Base-by-base conservation (phyloP, 1,140 invertebrate species). In the Bombus pyrosoma region DNA sequence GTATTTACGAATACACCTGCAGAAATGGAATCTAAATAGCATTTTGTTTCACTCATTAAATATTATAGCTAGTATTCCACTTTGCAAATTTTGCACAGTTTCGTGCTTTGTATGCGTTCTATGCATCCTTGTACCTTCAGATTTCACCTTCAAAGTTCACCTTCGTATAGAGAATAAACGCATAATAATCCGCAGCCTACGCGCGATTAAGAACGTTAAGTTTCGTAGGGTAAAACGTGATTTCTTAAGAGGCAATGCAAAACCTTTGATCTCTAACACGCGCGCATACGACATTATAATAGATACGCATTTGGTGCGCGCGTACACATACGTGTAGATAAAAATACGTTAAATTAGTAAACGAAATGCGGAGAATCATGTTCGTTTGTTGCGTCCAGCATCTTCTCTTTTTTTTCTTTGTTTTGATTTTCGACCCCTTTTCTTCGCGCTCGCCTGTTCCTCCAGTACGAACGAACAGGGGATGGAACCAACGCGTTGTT, bases 261-360 rank as follows among this genome's bases (percentile, higher is more conserved):
- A 92, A 87, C 76, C 86, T 93, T 92, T 93, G 92, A 93, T 93
- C 92, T 93, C 92, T 93, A 90, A 92, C 81, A 89, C 87, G 89
- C 91, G 87, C 90, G 91, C 87, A 87, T 86, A 83, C 90, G 86
- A 80, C 66, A 68, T 77, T 79, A 86, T 81, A 39, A 41, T 64
- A 59, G 13, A 62, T 28, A 62, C 32, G 53, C 8, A 41, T 32
- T 8, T 62, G 59, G 18, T n/a, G 77, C 62, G 64, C 53, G 77
- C 62, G 77, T 28, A 62, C 64, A 86, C 85, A 78, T 83, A 81
- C 53, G 57, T 41, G 57, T 77, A 77, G 28, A 57, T 62, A 77
- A 62, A 39, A 25, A n/a, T 62, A 89, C 86, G 62, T 85, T 80
- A 62, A 85, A 72, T 85, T 62, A 62, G 37, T 80, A 77, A 83